Evolutionary conservation across 2,888 invertebrate species (phyloP).

Genomic region (Drosophila neotestacea): DNA sequence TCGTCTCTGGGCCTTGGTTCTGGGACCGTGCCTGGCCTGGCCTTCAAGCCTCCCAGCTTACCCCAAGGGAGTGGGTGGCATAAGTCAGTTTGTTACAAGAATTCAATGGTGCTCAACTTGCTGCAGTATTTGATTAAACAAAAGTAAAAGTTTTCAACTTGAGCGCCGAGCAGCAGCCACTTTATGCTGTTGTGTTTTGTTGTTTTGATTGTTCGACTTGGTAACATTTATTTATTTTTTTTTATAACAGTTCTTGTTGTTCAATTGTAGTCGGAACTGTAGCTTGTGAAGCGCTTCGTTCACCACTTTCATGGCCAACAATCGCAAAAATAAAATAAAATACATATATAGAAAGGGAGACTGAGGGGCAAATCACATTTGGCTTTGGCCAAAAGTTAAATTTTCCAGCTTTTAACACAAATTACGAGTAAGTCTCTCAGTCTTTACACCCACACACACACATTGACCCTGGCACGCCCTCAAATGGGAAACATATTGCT

Average conservation of each 20-base stretch:
- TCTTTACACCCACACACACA: constrained; percentile 12
- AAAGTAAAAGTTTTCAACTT: constrained; percentile 76
- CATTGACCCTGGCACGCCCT: constrained; percentile 6
- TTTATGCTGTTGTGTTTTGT: constrained; percentile 45
- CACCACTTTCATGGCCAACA: constrained; percentile 67
- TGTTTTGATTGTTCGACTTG: constrained; percentile 53
- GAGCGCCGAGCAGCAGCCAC: constrained; percentile 44
- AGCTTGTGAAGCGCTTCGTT: constrained; percentile 42
- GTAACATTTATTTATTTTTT: constrained; percentile 21
- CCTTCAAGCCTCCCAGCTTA: background rate
- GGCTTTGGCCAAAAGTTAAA: constrained; percentile 37
- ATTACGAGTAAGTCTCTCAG: constrained; percentile 33
- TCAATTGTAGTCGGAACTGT: constrained; percentile 43
- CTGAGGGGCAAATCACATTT: constrained; percentile 9
- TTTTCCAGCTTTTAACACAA: constrained; percentile 56
- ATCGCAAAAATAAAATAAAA: constrained; percentile 44
- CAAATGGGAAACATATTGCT: constrained; percentile 30
- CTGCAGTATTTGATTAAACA: constrained; percentile 80
- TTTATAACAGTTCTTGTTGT: constrained; percentile 22
- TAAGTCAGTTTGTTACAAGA: constrained; percentile 60
- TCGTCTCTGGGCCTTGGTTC: constrained; percentile 19
- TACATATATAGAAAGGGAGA: constrained; percentile 19
- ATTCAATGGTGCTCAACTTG: constrained; percentile 73
- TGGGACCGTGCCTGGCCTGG: constrained; percentile 1
- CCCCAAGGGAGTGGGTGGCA: constrained; percentile 13